These are phyloP conservation scores for Amphilophus citrinellus DNA, from an alignment of 2,113 vertebrate genomes.

Conservation along the genomic window DNA sequence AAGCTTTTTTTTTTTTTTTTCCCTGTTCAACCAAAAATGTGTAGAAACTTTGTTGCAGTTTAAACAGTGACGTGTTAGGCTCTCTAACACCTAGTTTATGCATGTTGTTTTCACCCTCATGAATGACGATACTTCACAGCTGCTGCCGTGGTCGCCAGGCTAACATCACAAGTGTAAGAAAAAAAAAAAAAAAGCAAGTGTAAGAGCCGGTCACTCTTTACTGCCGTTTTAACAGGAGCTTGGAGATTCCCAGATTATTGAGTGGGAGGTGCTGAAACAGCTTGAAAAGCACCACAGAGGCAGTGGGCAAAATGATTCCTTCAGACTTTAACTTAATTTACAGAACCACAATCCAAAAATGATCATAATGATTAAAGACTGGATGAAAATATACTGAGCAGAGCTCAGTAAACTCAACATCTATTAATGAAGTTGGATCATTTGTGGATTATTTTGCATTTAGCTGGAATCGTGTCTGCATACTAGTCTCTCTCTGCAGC, in stretches of 20 bases:
- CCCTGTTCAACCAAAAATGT: background rate
- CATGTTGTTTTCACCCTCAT: background rate
- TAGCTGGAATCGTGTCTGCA: background rate
- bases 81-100: background rate
- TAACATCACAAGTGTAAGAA: too few relatives aligned
- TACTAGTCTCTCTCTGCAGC: too few relatives aligned
- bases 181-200: too few relatives aligned
- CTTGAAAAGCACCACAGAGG: background rate
- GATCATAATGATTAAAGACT: background rate
- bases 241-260: background rate
- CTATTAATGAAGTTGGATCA: background rate
- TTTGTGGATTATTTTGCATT: background rate
- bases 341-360: background rate
- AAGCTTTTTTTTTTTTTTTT: background rate
- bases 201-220: background rate
- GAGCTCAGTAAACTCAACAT: background rate
- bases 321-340: background rate
- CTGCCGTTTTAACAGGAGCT: background rate
- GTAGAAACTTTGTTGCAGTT: background rate
- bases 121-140: background rate
- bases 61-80: background rate
- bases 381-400: background rate
- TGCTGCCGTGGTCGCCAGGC: background rate
- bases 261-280: background rate
- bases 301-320: background rate